Base-by-base conservation (phyloP, 2,888 invertebrate species). In the Watsonalla binaria region DNA sequence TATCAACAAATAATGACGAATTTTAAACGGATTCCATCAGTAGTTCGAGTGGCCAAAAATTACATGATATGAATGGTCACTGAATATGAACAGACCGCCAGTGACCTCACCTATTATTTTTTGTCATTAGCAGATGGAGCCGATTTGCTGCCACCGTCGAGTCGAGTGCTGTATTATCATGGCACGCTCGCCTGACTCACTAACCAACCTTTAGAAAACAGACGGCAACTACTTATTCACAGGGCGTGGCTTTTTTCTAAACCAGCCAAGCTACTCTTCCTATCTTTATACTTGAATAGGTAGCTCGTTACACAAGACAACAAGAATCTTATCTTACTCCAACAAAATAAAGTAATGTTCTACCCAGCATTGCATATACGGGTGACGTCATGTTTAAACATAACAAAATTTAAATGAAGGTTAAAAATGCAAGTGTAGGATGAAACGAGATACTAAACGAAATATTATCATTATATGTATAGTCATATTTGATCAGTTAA, bases 41-140 rank as follows among this genome's bases (percentile, higher is more conserved):
- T 53, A 65, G 60, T 54, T 63, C 55, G 61, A 65, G 61, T 63
- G 56, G 58, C 53, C 55, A 60, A 60, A 11, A 42, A 11, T 61
- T 64, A 68, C 59, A 62, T 42, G 50, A 55, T 37, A 53, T 54
- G 57, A 63, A 71, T 70, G 68, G 66, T 62, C 63, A 67, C 59
- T 63, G 57, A 68, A 63, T 67, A 60, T 56, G 59, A 63, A 60
- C 63, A 63, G 63, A 66, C 70, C 62, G 59, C 53, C 56, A 72
- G 76, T 84, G 82, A 82, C 71, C 75, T 83, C 80, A 82, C 59
- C 70, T 68, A 68, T 74, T 65, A 68, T 74, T 77, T 82, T 79
- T 80, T 81, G 74, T 70, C 72, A 80, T 77, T 79, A 79, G 68
- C 74, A 75, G 70, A 68, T 63, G 63, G 58, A 63, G 57, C 57